Base-by-base conservation (phyloP, 2,888 invertebrate genomes). In the Nasonovia ribisnigri region DNA sequence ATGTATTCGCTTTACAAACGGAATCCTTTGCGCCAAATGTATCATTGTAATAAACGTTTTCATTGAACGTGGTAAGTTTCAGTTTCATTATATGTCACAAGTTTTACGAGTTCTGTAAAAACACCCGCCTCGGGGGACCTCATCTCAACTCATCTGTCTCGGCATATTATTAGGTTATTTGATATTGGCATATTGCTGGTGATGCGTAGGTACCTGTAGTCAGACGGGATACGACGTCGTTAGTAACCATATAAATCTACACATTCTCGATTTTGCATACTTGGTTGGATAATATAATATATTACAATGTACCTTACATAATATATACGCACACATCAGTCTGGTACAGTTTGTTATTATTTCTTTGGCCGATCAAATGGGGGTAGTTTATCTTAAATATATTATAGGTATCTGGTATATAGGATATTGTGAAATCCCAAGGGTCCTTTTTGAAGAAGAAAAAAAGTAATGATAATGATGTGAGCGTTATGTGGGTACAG, bases 31-130 rank as follows among this genome's bases (percentile, higher is more conserved):
- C 77, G 77, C 48, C 90, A 77, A 48, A 60, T 57, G 60, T 16
- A 60, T 60, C 89, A 60, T 89, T 89, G 60, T 89, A 89, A 60
- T 89, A 57, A 89, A 89, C 60, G 60, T 60, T 89, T 89, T 46
- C 60, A 43, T 88, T 88, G 88, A 88, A 42, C 42, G 77, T 8
- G 90, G 60, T 46, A 42, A 60, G n/a, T 46, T 60, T 90, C 60
- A 46, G 90, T 90, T 89, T 48, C 67, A 48, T 90, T 77, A 36
- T 77, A 36, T 26, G 24, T 36, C 90, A 48, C 26, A 90, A 77
- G 46, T 90, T 51, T 77, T 90, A 90, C 48, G 36, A 77, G 77
- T 48, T 36, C n/a, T 90, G 48, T 36, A 67, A 36, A 77, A 90
- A 36, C 43, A 48, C n/a, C 36, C n/a, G 43, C 67, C 57, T 36